Evolutionary conservation across 2,888 invertebrate species (phyloP), one percentile per base, ranked within the genome.

Genomic region (Agriopis aurantiaria): DNA sequence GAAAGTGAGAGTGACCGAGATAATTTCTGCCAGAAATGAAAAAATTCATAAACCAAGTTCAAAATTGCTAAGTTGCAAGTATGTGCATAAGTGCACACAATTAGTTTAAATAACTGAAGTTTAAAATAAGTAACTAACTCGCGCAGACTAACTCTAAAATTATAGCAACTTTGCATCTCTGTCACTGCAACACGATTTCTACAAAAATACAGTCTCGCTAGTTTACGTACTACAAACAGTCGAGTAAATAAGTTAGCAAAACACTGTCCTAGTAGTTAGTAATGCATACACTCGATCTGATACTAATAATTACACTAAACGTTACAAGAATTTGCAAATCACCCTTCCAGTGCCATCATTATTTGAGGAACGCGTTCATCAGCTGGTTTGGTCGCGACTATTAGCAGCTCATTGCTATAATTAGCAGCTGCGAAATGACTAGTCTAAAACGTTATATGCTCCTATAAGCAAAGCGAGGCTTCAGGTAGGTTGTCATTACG

Each of bases 231-330:
- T 3, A 51, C n/a, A 3, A 5, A 51, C 8, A 17, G 51, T 55
- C 4, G n/a, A 55, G 33, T 55, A 52, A 52, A n/a, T 52, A 23
- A 3, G 8, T 17, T 17, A 9, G 8, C 9, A 17, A 17, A 53
- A 9, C 5, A 40, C 33, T 40, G 12, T 53, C 17, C 7, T 48
- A 52, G 53, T 12, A 40, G 52, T 33, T 11, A 52, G 33, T 55
- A 55, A 53, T 12, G 33, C 12, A 40, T 23, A 55, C 46, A 64
- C 14, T 9, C 48, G 10, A 17, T 33, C 33, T 11, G 8, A 56
- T 52, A 8, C 41, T 11, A 56, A 41, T 14, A 64, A 55, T 64
- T 56, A 56, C 41, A 33, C 41, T 14, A 56, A 64, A 41, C 56
- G 55, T 12, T 2, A 23, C 6, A 12, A 12, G 53, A 48, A 14